Conservation (phyloP, 2,888 invertebrate genomes). For the Pseudococcus viburni region DNA sequence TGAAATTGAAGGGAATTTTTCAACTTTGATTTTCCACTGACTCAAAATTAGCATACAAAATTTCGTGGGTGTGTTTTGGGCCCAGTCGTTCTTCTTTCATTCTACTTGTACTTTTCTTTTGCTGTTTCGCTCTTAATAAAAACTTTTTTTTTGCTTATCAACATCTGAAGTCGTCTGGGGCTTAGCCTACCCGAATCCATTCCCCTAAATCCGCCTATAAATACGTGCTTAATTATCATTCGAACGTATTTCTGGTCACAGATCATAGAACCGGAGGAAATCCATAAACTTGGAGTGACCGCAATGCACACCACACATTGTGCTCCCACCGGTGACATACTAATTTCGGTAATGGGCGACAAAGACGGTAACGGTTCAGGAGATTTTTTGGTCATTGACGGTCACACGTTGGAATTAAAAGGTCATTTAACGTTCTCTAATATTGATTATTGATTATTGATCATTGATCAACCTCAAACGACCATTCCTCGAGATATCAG, state of each 20-base stretch:
- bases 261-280: slow-evolving; percentile 85
- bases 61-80: too few species aligned
- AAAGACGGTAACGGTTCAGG: slow-evolving; percentile 86
- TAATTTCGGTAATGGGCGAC: slow-evolving; percentile 96
- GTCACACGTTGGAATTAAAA: slow-evolving; percentile 82
- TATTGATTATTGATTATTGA: background rate
- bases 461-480: background rate
- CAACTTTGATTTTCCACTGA: too few species aligned
- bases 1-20: too few species aligned
- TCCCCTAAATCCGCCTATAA: too few species aligned
- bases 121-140: too few species aligned
- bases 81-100: too few species aligned
- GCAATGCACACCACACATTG: slow-evolving; percentile 96
- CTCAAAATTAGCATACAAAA: too few species aligned
- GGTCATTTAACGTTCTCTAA: slow-evolving; percentile 72
- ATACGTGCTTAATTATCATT: too few species aligned
- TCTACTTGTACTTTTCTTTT: too few species aligned
- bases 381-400: slow-evolving; percentile 90
- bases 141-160: too few species aligned
- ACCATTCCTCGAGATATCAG: background rate
- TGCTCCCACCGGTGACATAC: slow-evolving; percentile 90
- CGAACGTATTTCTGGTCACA: slow-evolving; percentile 70
- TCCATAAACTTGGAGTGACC: slow-evolving; percentile 83
- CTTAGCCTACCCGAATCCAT: too few species aligned
- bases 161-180: too few species aligned